Evolutionary conservation across 2,888 invertebrate genomes (phyloP).

Genomic region (Miltochrista miniata): DNA sequence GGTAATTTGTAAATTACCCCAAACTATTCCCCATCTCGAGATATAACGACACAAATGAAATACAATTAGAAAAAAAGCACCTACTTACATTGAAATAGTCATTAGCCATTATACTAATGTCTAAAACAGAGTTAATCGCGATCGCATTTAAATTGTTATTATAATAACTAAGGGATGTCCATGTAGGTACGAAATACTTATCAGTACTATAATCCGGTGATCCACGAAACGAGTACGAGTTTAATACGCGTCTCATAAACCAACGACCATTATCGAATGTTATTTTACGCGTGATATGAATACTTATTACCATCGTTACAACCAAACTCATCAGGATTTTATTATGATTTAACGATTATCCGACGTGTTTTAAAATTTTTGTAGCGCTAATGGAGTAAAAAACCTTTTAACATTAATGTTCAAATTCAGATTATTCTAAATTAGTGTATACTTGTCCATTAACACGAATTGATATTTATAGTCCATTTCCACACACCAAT

Average conservation of each 20-base stretch:
- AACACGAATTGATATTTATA: too few species aligned
- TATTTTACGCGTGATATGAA: constrained; percentile 24
- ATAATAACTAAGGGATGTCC: not conserved
- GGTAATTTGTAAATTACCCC: too few species aligned
- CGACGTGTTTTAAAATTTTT: not conserved
- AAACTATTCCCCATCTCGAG: too few species aligned
- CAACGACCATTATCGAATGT: constrained; percentile 22
- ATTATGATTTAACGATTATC: constrained; percentile 4
- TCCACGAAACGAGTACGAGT: constrained; percentile 16
- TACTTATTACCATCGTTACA: constrained; percentile 18
- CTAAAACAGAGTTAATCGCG: not conserved
- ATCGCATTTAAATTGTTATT: not conserved
- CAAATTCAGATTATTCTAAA: too few species aligned
- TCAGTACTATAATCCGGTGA: constrained; percentile 22
- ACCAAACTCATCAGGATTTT: constrained; percentile 2
- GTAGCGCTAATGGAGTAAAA: too few species aligned
- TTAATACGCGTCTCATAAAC: constrained; percentile 17
- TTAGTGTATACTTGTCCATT: too few species aligned
- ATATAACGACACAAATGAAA: too few species aligned
- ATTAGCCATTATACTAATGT: not conserved
- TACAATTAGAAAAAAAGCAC: too few species aligned
- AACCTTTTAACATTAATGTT: too few species aligned
- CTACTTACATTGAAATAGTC: not conserved
- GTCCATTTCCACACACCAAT: too few species aligned
- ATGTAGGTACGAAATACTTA: too few species aligned